Evolutionary conservation across 2,888 invertebrate genomes (phyloP), one percentile per base, ranked within the genome.

Genomic region (Agrotis ipsilon): DNA sequence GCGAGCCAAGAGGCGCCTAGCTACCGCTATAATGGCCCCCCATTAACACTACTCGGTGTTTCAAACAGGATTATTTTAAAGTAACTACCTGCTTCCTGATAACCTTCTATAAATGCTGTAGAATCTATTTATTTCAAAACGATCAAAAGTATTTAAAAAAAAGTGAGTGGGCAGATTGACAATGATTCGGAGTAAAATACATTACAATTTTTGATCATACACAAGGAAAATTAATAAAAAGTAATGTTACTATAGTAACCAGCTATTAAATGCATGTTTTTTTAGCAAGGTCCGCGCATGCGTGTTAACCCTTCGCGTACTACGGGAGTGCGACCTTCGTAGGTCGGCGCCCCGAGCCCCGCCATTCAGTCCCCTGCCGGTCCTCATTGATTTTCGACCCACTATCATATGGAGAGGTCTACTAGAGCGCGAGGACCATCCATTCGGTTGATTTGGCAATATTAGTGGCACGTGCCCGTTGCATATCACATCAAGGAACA

Each of bases 371-470:
- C 84, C 87, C 85, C 87, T 84, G 84, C 82, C 85, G 86, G 87
- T 84, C 84, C 89, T 92, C 94, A 95, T 95, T 95, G 94, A 95
- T 95, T 96, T 96, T 94, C 91, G 89, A 90, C 91, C 82, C 87
- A 86, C 86, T 82, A 86, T 90, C 92, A 93, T 86, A 90, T 92
- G 91, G 87, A 75, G 74, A 81, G 76, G 80, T 85, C 84, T 87
- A 90, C 88, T 91, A 90, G 86, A 91, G 89, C 90, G 92, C 87
- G 89, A 90, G 91, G 89, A 87, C 82, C 88, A 87, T 68, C 82
- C 86, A 78, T 84, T 84, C 88, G 88, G 86, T 88, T 92, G 87
- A 92, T 88, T 92, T 88, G 82, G 82, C 84, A 82, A 86, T 83
- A 86, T 87, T 86, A 81, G 84, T 82, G 59, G 79, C 87, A 87